Conservation (phyloP, 1,140 invertebrate species). For the Macrocentrus cingulum region DNA sequence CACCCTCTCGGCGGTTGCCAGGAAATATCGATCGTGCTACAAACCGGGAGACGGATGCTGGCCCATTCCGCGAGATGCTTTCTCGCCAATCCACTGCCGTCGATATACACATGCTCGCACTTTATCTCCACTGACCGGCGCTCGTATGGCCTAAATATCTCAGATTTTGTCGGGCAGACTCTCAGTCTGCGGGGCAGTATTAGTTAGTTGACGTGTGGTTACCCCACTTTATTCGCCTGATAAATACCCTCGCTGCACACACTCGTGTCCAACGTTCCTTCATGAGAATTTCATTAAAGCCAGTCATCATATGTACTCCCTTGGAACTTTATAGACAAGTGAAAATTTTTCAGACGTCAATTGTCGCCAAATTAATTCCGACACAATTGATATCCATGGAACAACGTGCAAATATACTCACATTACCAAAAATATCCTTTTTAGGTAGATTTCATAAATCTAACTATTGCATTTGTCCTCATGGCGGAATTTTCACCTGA, state of each 20-base stretch:
- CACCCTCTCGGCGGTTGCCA: conserved; percentile 48
- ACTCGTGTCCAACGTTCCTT: background rate
- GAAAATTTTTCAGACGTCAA: no score
- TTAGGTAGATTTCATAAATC: no score
- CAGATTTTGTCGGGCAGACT: conserved; percentile 31
- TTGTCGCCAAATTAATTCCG: no score
- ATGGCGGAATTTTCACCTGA: no score
- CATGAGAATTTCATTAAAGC: conserved; percentile 17
- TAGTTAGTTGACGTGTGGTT: background rate
- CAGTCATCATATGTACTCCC: background rate
- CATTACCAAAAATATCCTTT: no score
- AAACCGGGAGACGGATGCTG: conserved; percentile 39
- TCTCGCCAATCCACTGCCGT: background rate
- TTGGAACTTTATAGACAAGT: background rate
- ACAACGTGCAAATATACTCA: no score
- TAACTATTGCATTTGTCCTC: no score
- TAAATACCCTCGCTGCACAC: background rate
- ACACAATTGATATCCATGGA: no score
- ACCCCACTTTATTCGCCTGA: background rate
- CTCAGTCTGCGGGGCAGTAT: no score
- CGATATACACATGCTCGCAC: conserved; percentile 26
- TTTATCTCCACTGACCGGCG: conserved; percentile 33
- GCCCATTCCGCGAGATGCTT: conserved; percentile 31
- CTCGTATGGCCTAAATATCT: conserved; percentile 35
- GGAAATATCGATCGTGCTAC: conserved; percentile 47